phyloP scores from a whole-genome alignment of 1,140 invertebrate species.

The Trinorchestia longiramus region DNA sequence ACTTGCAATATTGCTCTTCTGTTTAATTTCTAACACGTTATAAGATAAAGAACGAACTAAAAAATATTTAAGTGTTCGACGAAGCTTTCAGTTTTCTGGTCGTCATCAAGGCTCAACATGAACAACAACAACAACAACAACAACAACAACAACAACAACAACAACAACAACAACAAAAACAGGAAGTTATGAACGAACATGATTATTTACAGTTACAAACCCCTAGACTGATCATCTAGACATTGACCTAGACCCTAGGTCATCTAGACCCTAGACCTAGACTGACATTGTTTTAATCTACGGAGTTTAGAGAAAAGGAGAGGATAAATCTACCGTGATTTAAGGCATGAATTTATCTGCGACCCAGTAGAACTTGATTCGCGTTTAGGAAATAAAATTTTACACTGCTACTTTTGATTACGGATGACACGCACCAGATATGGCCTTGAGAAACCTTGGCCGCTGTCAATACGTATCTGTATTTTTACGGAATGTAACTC shows the following conservation, averaged over 20 bases:
- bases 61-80: not conserved
- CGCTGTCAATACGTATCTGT: not conserved
- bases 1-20: not conserved
- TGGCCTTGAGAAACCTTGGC: not conserved
- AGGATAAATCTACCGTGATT: not conserved
- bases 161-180: too few relatives aligned
- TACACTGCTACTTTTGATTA: not conserved
- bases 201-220: not conserved
- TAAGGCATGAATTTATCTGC: not conserved
- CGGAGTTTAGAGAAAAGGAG: too few relatives aligned
- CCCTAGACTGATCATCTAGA: too few relatives aligned
- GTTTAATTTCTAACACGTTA: not conserved
- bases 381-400: not conserved
- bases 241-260: too few relatives aligned
- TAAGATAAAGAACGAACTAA: not conserved
- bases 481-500: not conserved
- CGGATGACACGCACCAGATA: not conserved
- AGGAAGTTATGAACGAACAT: not conserved
- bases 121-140: too few relatives aligned
- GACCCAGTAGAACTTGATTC: not conserved
- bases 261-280: too few relatives aligned
- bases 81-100: not conserved
- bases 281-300: too few relatives aligned
- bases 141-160: too few relatives aligned
- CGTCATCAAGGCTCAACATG: not conserved